Conservation (phyloP, 64 coral and sea anemone species). For the Dendronephthya gigantea region DNA sequence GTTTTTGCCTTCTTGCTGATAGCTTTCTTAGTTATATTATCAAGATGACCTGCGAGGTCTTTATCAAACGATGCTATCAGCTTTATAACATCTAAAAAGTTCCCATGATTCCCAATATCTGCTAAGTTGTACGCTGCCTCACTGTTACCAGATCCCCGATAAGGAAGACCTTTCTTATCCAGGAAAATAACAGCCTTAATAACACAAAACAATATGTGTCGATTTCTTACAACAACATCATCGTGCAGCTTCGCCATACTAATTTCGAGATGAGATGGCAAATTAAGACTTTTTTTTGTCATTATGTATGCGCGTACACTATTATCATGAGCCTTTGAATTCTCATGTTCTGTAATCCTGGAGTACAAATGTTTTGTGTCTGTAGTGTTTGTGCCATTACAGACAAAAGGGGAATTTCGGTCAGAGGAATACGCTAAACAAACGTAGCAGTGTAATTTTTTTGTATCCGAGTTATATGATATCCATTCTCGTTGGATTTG, state of each 20-base stretch:
- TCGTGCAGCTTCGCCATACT: background rate
- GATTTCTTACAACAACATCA: no score
- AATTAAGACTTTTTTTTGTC: background rate
- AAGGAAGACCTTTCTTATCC: no score
- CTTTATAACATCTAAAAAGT: no score
- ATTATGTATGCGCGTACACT: background rate
- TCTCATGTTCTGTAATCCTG: background rate
- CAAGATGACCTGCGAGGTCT: no score
- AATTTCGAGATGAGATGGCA: background rate
- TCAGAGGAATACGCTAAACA: constrained; percentile 2
- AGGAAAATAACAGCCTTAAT: no score
- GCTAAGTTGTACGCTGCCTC: background rate
- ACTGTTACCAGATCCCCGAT: background rate
- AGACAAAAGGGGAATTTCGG: background rate
- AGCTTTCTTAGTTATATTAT: no score
- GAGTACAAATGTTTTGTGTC: constrained; percentile 7
- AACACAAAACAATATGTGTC: no score
- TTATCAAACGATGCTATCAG: no score
- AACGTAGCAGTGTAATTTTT: background rate
- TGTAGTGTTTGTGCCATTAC: background rate
- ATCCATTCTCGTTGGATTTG: background rate
- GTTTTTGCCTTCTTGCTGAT: no score
- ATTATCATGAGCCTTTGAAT: background rate
- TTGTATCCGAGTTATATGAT: background rate
- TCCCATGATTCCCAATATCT: background rate